These are phyloP conservation scores for Florisuga fusca DNA, from an alignment of 2,797 vertebrate species.

Conservation along the genomic window DNA sequence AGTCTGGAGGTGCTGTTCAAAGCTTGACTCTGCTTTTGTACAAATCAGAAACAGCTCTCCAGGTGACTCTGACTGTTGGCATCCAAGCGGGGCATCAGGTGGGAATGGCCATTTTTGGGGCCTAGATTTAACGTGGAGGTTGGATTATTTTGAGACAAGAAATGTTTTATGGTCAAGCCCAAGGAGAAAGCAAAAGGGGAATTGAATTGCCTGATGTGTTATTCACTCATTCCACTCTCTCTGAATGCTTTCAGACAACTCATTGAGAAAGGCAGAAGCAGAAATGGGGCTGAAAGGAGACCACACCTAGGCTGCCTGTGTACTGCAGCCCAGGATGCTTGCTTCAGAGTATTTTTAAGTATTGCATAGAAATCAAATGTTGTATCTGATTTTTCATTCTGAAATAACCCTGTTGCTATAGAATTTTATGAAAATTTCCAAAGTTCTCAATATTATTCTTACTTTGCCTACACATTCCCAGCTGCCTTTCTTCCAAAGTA, in stretches of 20 bases:
- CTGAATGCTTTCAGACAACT: background rate
- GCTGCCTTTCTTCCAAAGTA: background rate
- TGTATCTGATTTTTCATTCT: background rate
- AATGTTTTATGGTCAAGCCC: background rate
- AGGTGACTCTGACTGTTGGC: background rate
- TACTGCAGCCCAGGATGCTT: background rate
- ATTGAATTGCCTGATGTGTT: background rate
- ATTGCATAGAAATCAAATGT: background rate
- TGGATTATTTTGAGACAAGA: background rate
- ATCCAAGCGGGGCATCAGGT: background rate
- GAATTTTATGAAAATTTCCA: background rate
- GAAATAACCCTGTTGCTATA: background rate
- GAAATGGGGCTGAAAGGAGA: background rate
- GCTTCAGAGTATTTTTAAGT: background rate
- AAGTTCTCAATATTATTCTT: background rate
- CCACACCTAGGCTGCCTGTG: background rate
- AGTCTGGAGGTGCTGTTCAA: background rate
- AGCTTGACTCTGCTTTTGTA: background rate
- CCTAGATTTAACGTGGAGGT: background rate
- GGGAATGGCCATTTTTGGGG: background rate
- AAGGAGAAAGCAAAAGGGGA: background rate
- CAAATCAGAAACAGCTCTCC: background rate
- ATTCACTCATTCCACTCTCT: background rate
- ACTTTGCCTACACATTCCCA: background rate
- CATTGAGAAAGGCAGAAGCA: background rate